A percentile compares a stretch with the other conserved stretches of the same genome.
These are phyloP conservation scores for Ophthalmotilapia sp. DNA, from an alignment of 2,113 vertebrate species.

Conservation along the genomic window DNA sequence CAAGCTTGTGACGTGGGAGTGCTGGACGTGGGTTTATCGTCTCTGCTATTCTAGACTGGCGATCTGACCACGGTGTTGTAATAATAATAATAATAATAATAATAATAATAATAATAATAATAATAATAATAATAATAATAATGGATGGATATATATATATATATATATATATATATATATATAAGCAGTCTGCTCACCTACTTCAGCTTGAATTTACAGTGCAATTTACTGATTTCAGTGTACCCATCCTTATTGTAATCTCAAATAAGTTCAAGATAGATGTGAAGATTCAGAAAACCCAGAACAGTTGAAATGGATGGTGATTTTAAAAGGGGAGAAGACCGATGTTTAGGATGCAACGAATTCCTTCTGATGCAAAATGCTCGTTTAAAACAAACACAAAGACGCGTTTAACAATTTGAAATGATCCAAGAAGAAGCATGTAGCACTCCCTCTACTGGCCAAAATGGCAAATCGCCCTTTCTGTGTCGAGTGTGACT, in stretches of 20 bases:
- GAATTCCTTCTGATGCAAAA: background rate
- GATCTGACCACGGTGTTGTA: no score
- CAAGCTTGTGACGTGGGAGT: background rate
- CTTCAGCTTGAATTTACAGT: background rate
- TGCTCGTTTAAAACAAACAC: background rate
- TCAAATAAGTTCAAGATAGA: background rate
- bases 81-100: no score
- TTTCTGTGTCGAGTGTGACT: background rate
- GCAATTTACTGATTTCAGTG: background rate
- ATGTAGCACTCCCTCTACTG: background rate
- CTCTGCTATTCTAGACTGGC: background rate
- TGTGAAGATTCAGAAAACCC: background rate
- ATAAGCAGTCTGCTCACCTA: background rate
- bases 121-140: no score
- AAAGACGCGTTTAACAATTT: background rate
- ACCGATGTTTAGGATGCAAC: background rate
- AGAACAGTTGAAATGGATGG: background rate
- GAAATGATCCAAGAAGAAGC: background rate
- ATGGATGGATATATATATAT: no score
- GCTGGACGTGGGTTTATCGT: background rate
- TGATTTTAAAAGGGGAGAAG: background rate
- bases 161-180: fast-evolving
- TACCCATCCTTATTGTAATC: background rate
- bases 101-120: no score
- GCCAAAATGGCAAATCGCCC: background rate